phyloP scores from a whole-genome alignment of 2,888 invertebrate genomes.

The Lathronympha strigana region DNA sequence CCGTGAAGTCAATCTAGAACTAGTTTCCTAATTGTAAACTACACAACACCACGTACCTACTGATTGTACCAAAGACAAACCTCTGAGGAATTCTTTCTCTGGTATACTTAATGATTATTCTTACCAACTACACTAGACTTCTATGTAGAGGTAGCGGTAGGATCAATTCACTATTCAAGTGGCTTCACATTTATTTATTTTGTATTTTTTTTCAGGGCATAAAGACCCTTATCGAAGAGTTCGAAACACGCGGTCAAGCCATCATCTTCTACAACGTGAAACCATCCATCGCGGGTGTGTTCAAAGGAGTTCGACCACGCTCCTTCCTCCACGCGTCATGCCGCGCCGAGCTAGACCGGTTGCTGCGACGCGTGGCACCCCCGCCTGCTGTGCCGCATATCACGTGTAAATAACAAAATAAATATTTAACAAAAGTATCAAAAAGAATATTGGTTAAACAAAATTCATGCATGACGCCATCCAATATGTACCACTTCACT shows the following conservation, averaged over 20 bases:
- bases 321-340: conserved; percentile 83
- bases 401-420: conserved; percentile 38
- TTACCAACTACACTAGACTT: no score
- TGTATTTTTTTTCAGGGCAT: conserved; percentile 81
- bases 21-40: no score
- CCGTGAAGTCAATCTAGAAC: no score
- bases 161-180: no score
- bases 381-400: conserved; percentile 50
- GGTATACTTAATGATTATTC: no score
- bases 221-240: conserved; percentile 88
- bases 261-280: conserved; percentile 90
- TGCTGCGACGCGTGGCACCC: conserved; percentile 55
- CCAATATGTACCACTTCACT: not conserved
- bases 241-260: conserved; percentile 87
- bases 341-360: conserved; percentile 53
- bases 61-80: no score
- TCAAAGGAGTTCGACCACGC: conserved; percentile 88
- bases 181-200: not conserved
- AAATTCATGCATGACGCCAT: conserved; percentile 3
- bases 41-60: no score
- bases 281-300: conserved; percentile 88
- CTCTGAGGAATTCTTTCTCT: no score
- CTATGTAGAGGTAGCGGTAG: no score
- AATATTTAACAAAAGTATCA: no score
- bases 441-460: not conserved